These are phyloP conservation scores for Drosophila burlai DNA, from an alignment of 1,140 invertebrate genomes.

Conservation along the genomic window DNA sequence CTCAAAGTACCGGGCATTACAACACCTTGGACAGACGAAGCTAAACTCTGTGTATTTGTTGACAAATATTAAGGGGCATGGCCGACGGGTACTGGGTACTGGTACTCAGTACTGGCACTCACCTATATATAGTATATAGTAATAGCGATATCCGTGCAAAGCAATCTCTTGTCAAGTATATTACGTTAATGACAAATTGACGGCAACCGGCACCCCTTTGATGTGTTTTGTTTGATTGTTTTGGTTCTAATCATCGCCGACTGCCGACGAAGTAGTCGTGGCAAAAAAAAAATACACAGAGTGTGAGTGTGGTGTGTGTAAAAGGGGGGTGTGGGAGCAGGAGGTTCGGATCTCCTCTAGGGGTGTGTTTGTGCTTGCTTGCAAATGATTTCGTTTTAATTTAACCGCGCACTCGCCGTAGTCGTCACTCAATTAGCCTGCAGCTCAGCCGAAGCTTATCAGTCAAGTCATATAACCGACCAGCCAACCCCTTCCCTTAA, in stretches of 20 bases:
- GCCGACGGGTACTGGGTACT: constrained; percentile 5
- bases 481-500: constrained; percentile 8
- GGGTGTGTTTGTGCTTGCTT: constrained; percentile 50
- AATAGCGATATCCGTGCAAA: constrained; percentile 76
- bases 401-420: constrained; percentile 62
- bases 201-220: constrained; percentile 64
- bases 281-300: constrained; percentile 11
- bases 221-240: constrained; percentile 82
- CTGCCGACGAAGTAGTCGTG: constrained; percentile 75
- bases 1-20: constrained; percentile 60
- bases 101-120: constrained; percentile 12
- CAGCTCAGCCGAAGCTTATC: constrained; percentile 62
- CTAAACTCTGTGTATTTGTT: constrained; percentile 75
- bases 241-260: constrained; percentile 80
- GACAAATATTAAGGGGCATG: constrained; percentile 64
- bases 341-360: constrained; percentile 29
- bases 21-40: constrained; percentile 73
- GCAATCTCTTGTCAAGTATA: constrained; percentile 83
- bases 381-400: constrained; percentile 82
- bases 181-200: constrained; percentile 84
- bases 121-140: constrained; percentile 24
- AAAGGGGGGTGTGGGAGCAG: constrained; percentile 9
- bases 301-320: background rate
- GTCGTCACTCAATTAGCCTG: constrained; percentile 71
- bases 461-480: constrained; percentile 76